Evolutionary conservation across 2,113 vertebrate species (phyloP), one percentile per base, ranked within the genome.

Genomic region (Thalassarche chlororhynchos): DNA sequence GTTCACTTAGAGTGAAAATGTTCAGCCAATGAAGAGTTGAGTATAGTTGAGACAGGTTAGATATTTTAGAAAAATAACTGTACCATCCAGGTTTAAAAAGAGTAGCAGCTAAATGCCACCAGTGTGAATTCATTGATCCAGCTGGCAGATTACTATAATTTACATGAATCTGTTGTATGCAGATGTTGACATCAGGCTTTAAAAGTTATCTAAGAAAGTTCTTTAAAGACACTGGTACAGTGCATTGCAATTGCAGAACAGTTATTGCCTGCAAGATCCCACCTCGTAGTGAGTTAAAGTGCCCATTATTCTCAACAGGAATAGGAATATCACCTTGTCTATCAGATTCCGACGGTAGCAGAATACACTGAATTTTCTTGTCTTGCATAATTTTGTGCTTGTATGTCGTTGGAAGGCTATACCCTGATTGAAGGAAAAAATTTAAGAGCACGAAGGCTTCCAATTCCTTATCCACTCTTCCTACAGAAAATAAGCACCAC

Each of bases 201-300:
- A 77, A 58, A 92, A 90, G 32, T 17, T 12, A 58, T 17, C 42
- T 76, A 42, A 81, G 34, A 32, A 65, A 95, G 78, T 93, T 92
- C 64, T 76, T 70, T 85, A 24, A 87, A 96, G 78, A 94, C 90
- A 95, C 92, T 93, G 82, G 81, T 94, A 94, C 96, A 97, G 90
- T 97, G 93, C 86, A 96, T 40, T 85, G 46, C 58, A 79, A 38
- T 75, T 90, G 80, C 90, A 84, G 89, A 77, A 90, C 46, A 66
- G 77, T 71, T 64, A 42, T 24, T 57, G 91, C 71, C 94, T 97
- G 95, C 89, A 94, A 70, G 65, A 96, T 93, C 80, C 69, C 91
- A 83, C 65, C 75, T 69, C 0, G 2, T 8, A 51, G 82, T 88
- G 84, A 81, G 85, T 69, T 96, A 80, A 96, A 92, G 84, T 90